Evolutionary conservation across 2,888 invertebrate genomes (phyloP), one percentile per base, ranked within the genome.

Genomic region (Sthenelais limicola): DNA sequence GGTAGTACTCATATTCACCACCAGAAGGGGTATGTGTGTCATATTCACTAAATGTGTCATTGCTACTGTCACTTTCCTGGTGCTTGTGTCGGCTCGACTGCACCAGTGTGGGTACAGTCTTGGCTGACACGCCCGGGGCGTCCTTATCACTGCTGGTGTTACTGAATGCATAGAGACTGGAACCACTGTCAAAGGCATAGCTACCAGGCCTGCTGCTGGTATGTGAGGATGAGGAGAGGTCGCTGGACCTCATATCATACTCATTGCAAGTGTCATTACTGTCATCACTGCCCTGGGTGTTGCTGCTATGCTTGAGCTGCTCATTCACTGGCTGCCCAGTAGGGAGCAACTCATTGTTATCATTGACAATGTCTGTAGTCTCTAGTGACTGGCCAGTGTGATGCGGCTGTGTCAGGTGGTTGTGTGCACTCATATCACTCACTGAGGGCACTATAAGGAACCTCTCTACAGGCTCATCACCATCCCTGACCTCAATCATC

Each of bases 1-100:
- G 48, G 58, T 52, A 73, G 68, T 73, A 68, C 28, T 52, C 49
- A 35, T 73, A 73, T 30, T 56, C 48, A 43, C 38, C 52, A 21
- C 67, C 67, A n/a, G 67, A 51, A 7, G 21, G 21, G 30, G 43
- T 32, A 3, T 33, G 26, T n/a, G 56, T 30, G 48, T 68, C 68
- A n/a, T 68, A 68, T 47, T 73, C 73, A n/a, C 68, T 56, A 33
- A 56, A 68, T 2, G 68, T 68, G 35, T 73, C 73, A n/a, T 68
- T 68, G 28, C 68, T 68, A 24, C 73, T 56, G 56, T 73, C 73
- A 47, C 73, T 68, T 43, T 56, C 58, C 48, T 49, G 33, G n/a
- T 21, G 38, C 38, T 18, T n/a, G 5, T 12, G 54, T 9, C 30
- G n/a, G 32, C 30, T 24, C 30, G 58, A 4, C 30, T n/a, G 33